A percentile compares a stretch with the other conserved stretches of the same genome.
Evolutionary conservation across 1,140 invertebrate species (phyloP).

Genomic region (Aleiodes sp.): DNA sequence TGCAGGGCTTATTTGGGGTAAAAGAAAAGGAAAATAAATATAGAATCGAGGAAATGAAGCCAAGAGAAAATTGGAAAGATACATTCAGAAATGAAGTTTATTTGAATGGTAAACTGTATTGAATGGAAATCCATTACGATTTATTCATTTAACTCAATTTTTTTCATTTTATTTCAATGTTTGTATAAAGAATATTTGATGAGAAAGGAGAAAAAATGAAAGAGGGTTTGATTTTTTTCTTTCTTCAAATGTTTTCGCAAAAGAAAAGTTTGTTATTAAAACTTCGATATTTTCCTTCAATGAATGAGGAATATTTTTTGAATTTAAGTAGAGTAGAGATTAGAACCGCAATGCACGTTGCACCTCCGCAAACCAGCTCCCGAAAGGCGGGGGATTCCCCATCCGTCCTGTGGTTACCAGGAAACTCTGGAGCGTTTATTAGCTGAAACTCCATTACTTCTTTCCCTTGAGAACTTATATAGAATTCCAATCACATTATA

Average conservation of each 20-base stretch:
- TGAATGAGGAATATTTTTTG: not conserved
- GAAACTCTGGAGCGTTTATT: conserved; percentile 5
- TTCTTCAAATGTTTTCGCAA: too few species aligned
- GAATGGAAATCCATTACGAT: too few species aligned
- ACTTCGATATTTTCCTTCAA: not conserved
- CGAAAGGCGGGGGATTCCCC: not conserved
- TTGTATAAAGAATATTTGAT: too few species aligned
- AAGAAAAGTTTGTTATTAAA: too few species aligned
- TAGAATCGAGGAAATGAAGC: not conserved
- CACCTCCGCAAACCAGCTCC: not conserved
- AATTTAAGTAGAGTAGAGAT: not conserved
- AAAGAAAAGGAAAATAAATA: not conserved
- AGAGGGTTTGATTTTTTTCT: too few species aligned
- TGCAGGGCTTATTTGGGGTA: too few species aligned
- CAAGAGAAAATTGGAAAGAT: not conserved
- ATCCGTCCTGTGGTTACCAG: not conserved
- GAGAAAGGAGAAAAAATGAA: too few species aligned
- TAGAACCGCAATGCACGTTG: conserved; percentile 5
- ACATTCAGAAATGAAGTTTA: too few species aligned
- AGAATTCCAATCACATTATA: conserved; percentile 24
- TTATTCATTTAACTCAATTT: too few species aligned
- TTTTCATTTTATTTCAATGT: too few species aligned
- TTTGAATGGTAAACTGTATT: too few species aligned
- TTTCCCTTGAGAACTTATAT: not conserved
- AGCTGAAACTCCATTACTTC: conserved; percentile 32